phyloP scores from a whole-genome alignment of 2,888 invertebrate species.

The Halocaridina rubra region DNA sequence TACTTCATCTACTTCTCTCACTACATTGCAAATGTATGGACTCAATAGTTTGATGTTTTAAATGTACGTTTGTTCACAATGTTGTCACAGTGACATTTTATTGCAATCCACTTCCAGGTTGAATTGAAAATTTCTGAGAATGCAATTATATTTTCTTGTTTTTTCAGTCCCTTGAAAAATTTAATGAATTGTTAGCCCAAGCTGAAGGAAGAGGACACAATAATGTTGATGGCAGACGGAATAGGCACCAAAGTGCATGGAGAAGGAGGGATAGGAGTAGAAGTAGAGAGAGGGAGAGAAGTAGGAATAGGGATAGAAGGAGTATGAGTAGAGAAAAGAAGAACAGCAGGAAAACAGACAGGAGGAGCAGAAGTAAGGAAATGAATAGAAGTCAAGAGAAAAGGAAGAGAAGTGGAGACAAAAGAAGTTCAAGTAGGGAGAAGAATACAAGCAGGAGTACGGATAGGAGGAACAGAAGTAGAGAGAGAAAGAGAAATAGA shows the following conservation, averaged over 20 bases:
- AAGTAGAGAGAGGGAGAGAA: not conserved
- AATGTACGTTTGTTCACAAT: no score
- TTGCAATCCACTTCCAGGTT: not conserved
- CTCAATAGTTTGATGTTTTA: no score
- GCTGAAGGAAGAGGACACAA: slow-evolving; percentile 49
- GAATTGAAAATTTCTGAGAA: no score
- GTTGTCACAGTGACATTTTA: no score
- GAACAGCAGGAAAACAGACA: no score
- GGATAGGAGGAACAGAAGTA: not conserved
- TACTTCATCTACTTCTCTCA: no score
- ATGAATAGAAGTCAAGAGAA: not conserved
- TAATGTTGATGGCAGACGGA: not conserved
- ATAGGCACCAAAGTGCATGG: not conserved
- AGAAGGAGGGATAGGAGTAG: slow-evolving; percentile 4
- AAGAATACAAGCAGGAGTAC: not conserved
- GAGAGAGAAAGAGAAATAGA: not conserved
- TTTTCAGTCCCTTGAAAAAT: slow-evolving; percentile 56
- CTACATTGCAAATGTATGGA: no score
- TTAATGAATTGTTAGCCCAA: slow-evolving; percentile 51
- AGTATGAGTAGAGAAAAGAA: slow-evolving; percentile 9
- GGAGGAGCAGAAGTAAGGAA: not conserved
- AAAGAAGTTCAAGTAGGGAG: not conserved
- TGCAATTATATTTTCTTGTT: not conserved
- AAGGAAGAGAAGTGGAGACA: not conserved
- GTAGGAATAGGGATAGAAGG: not conserved